phyloP scores from a whole-genome alignment of 2,113 vertebrate species.

The Tragelaphus buxtoni region DNA sequence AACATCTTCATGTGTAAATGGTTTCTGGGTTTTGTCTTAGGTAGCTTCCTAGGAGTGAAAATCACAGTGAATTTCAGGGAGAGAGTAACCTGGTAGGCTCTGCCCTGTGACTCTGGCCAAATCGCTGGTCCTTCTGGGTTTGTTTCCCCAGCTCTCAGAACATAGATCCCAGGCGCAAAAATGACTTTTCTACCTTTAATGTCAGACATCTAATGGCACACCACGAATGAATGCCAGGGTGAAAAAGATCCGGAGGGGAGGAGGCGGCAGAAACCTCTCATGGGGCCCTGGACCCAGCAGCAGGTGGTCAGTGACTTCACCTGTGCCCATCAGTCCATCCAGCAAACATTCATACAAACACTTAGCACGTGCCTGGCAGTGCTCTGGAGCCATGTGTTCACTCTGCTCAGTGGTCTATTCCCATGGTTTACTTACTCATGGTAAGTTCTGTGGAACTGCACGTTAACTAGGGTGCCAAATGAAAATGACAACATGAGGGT shows the following conservation, averaged over 20 bases:
- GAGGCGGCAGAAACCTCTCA: background rate
- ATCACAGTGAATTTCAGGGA: background rate
- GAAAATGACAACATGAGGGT: background rate
- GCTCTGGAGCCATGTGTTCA: accelerated
- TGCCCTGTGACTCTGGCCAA: background rate
- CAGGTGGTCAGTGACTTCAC: background rate
- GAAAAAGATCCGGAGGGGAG: background rate
- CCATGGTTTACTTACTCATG: background rate
- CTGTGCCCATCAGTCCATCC: background rate
- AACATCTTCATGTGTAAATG: background rate
- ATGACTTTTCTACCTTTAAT: background rate
- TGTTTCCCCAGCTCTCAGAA: background rate
- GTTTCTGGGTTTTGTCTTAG: background rate
- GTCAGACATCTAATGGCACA: background rate
- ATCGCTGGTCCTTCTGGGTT: background rate
- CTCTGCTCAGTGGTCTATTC: background rate
- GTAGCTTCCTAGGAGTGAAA: background rate
- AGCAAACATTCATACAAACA: background rate
- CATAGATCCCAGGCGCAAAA: background rate
- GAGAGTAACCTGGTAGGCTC: background rate
- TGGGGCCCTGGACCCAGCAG: background rate
- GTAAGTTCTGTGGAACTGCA: background rate
- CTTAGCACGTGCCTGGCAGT: background rate
- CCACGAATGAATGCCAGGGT: background rate
- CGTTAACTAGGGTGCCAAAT: background rate